These are phyloP conservation scores for Carcharodon carcharias DNA, from an alignment of 2,797 vertebrate genomes.

Conservation along the genomic window DNA sequence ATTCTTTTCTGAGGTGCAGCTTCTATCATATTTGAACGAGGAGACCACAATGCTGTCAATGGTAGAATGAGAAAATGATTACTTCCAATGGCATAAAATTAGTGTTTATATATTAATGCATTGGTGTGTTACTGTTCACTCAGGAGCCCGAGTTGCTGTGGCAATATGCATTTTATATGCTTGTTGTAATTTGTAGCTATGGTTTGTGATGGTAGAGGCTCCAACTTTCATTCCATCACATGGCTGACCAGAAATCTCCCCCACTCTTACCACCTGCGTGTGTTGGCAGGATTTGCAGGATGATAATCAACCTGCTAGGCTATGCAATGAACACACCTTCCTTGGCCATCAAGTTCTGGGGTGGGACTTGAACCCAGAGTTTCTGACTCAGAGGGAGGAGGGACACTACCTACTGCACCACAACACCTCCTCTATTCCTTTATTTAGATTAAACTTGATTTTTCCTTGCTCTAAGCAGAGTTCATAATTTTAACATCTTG, in stretches of 20 bases:
- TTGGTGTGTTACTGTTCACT: neutral
- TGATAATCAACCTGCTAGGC: neutral
- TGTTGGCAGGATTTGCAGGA: neutral
- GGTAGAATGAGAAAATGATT: constrained; percentile 11
- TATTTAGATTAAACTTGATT: neutral
- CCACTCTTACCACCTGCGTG: neutral
- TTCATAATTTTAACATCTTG: neutral
- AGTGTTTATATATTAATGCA: neutral
- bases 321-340: too few species aligned
- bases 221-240: neutral
- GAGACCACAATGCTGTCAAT: neutral
- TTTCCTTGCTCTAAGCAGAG: neutral
- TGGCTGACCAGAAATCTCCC: too few species aligned
- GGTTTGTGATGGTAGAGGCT: neutral
- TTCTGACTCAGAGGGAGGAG: too few species aligned
- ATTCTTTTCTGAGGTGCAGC: neutral
- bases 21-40: neutral
- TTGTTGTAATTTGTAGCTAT: neutral
- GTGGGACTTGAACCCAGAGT: too few species aligned
- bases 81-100: neutral
- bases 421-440: neutral
- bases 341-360: too few species aligned
- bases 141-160: neutral
- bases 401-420: too few species aligned
- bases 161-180: neutral